Conservation (phyloP, 2,888 invertebrate species). For the Mythimna ferrago region DNA sequence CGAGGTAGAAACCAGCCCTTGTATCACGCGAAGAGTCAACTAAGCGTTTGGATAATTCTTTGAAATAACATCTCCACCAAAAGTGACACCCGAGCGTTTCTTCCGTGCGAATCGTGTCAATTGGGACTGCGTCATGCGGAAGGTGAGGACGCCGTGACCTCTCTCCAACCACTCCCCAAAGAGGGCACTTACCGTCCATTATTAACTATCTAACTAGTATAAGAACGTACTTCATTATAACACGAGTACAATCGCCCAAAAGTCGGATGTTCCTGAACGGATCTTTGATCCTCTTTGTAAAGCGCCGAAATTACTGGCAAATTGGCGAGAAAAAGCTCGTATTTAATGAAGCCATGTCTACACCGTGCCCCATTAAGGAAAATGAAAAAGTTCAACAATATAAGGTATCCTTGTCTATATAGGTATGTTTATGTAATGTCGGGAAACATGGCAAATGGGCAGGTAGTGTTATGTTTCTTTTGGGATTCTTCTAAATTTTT, state of each 20-base stretch:
- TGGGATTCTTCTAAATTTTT: neutral
- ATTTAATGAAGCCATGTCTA: slow-evolving; percentile 49
- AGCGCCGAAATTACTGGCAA: slow-evolving; percentile 33
- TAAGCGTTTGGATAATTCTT: too few relatives aligned
- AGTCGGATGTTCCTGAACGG: slow-evolving; percentile 45
- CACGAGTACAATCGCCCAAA: slow-evolving; percentile 45
- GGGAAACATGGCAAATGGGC: neutral
- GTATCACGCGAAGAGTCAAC: too few relatives aligned
- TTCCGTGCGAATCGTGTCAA: too few relatives aligned
- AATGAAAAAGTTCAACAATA: slow-evolving; percentile 44
- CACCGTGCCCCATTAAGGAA: slow-evolving; percentile 24
- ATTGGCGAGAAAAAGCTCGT: slow-evolving; percentile 40
- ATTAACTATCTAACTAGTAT: slow-evolving; percentile 11
- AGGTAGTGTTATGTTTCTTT: neutral
- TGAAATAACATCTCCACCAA: too few relatives aligned
- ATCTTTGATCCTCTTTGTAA: slow-evolving; percentile 51
- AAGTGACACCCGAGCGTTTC: too few relatives aligned
- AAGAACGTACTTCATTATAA: slow-evolving; percentile 66
- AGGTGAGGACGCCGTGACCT: too few relatives aligned
- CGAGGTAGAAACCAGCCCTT: too few relatives aligned
- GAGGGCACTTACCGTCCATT: too few relatives aligned
- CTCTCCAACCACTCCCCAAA: too few relatives aligned
- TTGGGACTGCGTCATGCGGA: too few relatives aligned
- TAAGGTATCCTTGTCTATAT: slow-evolving; percentile 15
- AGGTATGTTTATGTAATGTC: slow-evolving; percentile 4